Evolutionary conservation across 2,888 invertebrate genomes (phyloP), one percentile per base, ranked within the genome.

Genomic region (Peribatodes rhomboidaria): DNA sequence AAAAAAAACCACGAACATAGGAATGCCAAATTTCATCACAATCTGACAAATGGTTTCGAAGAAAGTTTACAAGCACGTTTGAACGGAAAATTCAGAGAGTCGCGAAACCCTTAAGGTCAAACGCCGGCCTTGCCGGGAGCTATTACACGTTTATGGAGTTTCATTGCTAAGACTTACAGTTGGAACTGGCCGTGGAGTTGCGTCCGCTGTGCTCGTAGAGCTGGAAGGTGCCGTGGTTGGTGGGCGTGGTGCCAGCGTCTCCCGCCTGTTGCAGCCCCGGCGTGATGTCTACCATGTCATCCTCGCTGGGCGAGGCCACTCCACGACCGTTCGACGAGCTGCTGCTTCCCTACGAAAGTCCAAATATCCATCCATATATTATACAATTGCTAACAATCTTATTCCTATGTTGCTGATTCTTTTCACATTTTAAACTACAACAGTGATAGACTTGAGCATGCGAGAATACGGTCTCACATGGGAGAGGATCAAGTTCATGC

Each of bases 151-250:
- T 41, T 10, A 41, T 37, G 13, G n/a, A 37, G 37, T n/a, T 13
- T 3, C 9, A 10, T n/a, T 27, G 14, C 3, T 7, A 16, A 33
- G 64, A 87, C 86, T 88, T 65, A 92, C 92, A 92, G 64, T 79
- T 87, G 13, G 85, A 79, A 65, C 85, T 88, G 1, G 84, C 84
- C 49, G 80, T 80, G 35, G 87, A 85, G 65, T 81, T 82, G 31
- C 89, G 79, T 6, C 82, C 82, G 37, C 80, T 71, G 71, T 90
- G 88, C 60, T 92, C 92, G 77, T 90, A 91, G 1, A 92, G 82
- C 67, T 90, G 89, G 74, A 92, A 92, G 42, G 92, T 92, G 49
- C 92, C 92, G 82, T 92, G 92, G 76, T 77, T 88, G 49, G 92
- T 91, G 31, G 92, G 92, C 2, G 90, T 87, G 39, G 83, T 79